These are phyloP conservation scores for Apocheima hispidaria DNA, from an alignment of 2,888 invertebrate species.

Conservation along the genomic window DNA sequence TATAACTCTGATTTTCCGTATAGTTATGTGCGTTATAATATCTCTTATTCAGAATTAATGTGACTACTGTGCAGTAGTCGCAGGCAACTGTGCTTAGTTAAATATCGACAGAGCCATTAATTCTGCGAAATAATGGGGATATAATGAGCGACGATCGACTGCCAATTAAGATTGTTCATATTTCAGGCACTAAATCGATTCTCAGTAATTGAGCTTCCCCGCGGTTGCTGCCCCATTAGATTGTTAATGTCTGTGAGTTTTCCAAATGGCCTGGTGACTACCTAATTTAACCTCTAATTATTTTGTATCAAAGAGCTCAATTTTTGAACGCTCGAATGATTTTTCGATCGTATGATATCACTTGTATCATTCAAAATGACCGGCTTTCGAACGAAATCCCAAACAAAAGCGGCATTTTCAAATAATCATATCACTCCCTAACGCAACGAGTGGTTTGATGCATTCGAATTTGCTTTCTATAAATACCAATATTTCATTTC, in stretches of 20 bases:
- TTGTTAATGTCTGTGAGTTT: neutral
- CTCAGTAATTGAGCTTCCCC: conserved; percentile 39
- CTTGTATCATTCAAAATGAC: too few species aligned
- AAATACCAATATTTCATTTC: too few species aligned
- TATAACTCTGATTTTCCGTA: neutral
- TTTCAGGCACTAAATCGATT: conserved; percentile 57
- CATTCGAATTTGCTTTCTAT: too few species aligned
- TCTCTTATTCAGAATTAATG: conserved; percentile 1
- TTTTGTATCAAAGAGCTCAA: neutral
- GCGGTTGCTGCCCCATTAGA: conserved; percentile 8
- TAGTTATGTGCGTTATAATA: neutral
- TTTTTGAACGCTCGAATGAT: too few species aligned
- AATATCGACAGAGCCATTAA: conserved; percentile 50
- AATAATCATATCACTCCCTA: too few species aligned
- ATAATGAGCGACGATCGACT: conserved; percentile 62
- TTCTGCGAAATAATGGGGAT: conserved; percentile 58
- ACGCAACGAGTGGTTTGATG: too few species aligned
- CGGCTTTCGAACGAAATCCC: too few species aligned
- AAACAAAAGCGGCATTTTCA: too few species aligned
- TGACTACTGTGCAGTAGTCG: neutral
- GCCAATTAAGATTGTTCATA: conserved; percentile 57
- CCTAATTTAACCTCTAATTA: neutral
- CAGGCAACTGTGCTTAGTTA: conserved; percentile 32
- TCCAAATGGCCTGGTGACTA: neutral
- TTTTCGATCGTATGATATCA: too few species aligned